phyloP scores from a whole-genome alignment of 2,113 vertebrate species.

The Lepus europaeus region DNA sequence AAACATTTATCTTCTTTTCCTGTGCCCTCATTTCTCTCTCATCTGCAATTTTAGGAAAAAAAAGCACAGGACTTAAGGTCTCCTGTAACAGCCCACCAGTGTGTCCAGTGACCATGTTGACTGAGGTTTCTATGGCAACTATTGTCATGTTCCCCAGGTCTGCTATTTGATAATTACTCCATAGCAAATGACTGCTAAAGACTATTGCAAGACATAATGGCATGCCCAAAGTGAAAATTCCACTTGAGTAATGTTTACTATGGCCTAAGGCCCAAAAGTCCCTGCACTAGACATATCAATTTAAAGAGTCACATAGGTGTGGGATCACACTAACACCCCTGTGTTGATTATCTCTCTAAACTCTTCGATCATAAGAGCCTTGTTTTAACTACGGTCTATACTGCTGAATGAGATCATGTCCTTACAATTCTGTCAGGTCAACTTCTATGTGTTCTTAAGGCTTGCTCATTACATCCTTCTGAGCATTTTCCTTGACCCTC shows the following conservation, averaged over 20 bases:
- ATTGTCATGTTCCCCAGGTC: not conserved
- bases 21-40: not conserved
- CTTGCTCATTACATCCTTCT: not conserved
- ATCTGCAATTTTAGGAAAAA: constrained; percentile 11
- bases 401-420: not conserved
- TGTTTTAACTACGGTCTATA: not conserved
- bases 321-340: not conserved
- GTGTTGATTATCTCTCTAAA: not conserved
- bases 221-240: not conserved
- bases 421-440: not conserved
- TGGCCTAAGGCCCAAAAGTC: not conserved
- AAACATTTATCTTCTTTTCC: not conserved
- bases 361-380: not conserved
- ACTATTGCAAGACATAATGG: not conserved
- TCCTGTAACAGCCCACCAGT: not conserved
- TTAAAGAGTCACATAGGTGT: not conserved
- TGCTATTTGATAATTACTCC: constrained; percentile 36
- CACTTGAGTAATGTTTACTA: not conserved
- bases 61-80: not conserved
- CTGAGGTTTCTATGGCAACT: constrained; percentile 20
- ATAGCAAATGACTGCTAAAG: not conserved
- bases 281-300: not conserved
- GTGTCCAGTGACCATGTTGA: not conserved
- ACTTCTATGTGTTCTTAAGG: not conserved
- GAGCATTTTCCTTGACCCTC: not conserved